Evolutionary conservation across 2,113 vertebrate species (phyloP).

Genomic region (Oryzias celebensis): DNA sequence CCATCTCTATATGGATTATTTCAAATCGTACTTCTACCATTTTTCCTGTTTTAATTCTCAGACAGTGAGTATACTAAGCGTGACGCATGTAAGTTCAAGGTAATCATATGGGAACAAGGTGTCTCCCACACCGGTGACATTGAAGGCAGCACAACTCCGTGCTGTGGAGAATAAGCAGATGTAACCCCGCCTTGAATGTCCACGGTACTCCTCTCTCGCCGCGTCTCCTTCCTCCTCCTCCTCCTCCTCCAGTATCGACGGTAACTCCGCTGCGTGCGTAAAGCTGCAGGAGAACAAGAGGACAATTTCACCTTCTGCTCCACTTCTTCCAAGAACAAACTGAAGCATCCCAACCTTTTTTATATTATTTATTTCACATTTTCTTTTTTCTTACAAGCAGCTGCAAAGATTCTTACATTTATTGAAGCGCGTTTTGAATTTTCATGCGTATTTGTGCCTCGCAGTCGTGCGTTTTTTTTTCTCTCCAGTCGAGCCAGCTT

Average conservation of each 20-base stretch:
- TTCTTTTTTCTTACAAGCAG: not conserved
- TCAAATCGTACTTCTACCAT: not conserved
- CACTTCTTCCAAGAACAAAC: not conserved
- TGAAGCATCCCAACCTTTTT: not conserved
- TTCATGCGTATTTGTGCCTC: not conserved
- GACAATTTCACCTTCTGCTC: slow-evolving; percentile 16
- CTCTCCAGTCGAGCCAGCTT: not conserved
- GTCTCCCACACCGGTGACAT: slow-evolving; percentile 4
- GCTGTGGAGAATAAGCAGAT: slow-evolving; percentile 45
- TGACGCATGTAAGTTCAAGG: not conserved
- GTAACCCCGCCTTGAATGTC: slow-evolving; percentile 71
- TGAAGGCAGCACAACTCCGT: slow-evolving; percentile 25
- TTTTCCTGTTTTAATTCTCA: not conserved
- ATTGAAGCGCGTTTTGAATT: slow-evolving; percentile 6
- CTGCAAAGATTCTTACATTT: not conserved
- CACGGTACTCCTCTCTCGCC: slow-evolving; percentile 42
- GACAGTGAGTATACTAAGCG: not conserved
- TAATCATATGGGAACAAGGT: slow-evolving; percentile 2
- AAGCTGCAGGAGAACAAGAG: slow-evolving; percentile 49
- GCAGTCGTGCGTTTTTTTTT: not conserved
- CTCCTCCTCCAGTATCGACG: slow-evolving; percentile 52
- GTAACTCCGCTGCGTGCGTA: slow-evolving; percentile 70
- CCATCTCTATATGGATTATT: not conserved
- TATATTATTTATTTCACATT: not conserved
- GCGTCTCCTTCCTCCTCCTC: slow-evolving; percentile 38